These are phyloP conservation scores for Gallinago stenura DNA, from an alignment of 2,797 vertebrate genomes.

Conservation along the genomic window DNA sequence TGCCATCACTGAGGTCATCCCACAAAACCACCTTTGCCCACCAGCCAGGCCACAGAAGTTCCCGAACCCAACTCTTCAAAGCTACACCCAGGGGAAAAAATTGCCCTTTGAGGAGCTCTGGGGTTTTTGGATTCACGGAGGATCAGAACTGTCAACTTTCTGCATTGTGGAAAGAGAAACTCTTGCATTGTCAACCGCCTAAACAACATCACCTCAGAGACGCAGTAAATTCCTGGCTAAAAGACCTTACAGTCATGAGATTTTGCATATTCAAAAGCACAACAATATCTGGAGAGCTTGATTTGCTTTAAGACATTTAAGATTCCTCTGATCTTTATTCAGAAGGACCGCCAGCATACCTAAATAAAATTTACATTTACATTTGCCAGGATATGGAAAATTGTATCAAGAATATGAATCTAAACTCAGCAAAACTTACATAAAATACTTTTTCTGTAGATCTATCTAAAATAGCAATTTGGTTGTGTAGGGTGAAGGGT, in stretches of 20 bases:
- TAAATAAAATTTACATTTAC: slow-evolving; percentile 46
- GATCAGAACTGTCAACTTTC: neutral
- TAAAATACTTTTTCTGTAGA: neutral
- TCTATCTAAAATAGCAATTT: neutral
- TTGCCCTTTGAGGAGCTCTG: neutral
- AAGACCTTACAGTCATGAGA: neutral
- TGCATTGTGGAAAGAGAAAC: neutral
- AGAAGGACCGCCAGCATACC: slow-evolving; percentile 22
- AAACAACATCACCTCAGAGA: neutral
- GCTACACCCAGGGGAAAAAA: neutral
- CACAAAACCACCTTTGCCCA: neutral
- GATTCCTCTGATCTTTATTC: slow-evolving; percentile 58
- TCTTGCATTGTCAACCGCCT: neutral
- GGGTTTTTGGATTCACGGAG: neutral
- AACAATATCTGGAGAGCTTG: slow-evolving; percentile 15
- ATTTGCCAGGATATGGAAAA: slow-evolving; percentile 19
- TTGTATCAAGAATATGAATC: slow-evolving; percentile 5
- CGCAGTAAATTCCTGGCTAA: neutral
- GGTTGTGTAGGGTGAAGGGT: neutral
- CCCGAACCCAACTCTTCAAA: neutral
- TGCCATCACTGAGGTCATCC: neutral
- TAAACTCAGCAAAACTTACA: neutral
- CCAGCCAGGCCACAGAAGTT: neutral
- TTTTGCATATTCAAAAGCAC: slow-evolving; percentile 47
- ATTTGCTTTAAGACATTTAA: slow-evolving; percentile 52